Base-by-base conservation (phyloP, 2,113 vertebrate genomes). In the Megaceryle maxima region DNA sequence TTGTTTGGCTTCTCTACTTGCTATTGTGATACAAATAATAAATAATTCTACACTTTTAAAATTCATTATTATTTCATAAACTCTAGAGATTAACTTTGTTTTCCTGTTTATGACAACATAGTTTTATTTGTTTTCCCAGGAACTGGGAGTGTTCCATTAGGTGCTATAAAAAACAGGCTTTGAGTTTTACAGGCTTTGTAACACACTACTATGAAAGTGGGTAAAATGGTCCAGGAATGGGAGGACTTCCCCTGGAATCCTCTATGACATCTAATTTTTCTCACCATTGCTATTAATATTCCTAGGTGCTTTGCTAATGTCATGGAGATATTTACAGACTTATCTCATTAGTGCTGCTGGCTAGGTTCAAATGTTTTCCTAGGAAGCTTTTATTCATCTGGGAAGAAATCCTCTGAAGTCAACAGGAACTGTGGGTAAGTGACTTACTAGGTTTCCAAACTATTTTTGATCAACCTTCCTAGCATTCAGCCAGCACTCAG, bases 11-110 rank as follows among this genome's bases (percentile, higher is more conserved):
- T 60, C n/a, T 63, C 43, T 78, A 16, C 55, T 90, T 92, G 46
- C 46, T 87, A 39, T 81, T 92, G 60, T 95, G 80, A 73, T 92
- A 83, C 66, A 84, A 89, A 92, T 75, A 90, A 63, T 72, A 78
- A 92, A 56, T 82, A 90, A 67, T 77, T 62, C 67, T 69, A 53
- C n/a, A 33, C 44, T 85, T 87, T 31, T 8, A 66, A 81, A 87
- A 48, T 11, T 60, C 10, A 22, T 69, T 78, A 39, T 59, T 95
- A 79, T 91, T 94, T 87, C 74, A 91, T 50, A 93, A 92, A 10
- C 44, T 87, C 33, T 66, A 80, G n/a, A 21, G 41, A 53, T 85
- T 72, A 37, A 57, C 18, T 89, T 72, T 41, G 9, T 28, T 92
- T 92, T 92, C 78, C 44, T 83, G 4, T 55, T 77, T 67, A 55